Base-by-base conservation (phyloP, 1,140 invertebrate species). In the Anastrepha obliqua region DNA sequence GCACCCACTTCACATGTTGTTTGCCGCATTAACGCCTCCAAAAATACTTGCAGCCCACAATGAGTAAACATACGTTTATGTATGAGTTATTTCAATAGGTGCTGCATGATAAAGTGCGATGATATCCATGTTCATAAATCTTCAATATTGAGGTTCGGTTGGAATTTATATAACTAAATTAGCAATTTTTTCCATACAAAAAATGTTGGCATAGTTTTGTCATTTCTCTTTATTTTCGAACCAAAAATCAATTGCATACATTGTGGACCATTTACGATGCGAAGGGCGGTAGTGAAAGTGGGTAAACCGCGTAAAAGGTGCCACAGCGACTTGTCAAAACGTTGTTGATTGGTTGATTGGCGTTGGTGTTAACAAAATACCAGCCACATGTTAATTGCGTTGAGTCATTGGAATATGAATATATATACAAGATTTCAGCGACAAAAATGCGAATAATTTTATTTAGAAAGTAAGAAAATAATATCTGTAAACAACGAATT, bases 301-400 rank as follows among this genome's bases (percentile, higher is more conserved):
- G 51, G 74, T 78, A 78, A 78, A 55, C 44, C 5, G 74, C 44
- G 17, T 78, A 44, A 78, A 55, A 78, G 74, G 44, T 78, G 74
- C 9, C 47, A 78, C 39, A 55, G 7, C 74, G 74, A 51, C 67
- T 11, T 74, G 39, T 44, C 13, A 74, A 44, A 39, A 39, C 42
- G 6, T 78, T 55, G 47, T 78, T 78, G n/a, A 78, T 78, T 78
- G 47, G 15, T 51, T 55, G 44, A 51, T 51, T 78, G 51, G n/a
- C 44, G 74, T 20, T 78, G 47, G 44, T 17, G 39, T 78, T 62
- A 62, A 62, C 17, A 51, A 74, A 47, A 47, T 13, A 39, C 47
- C n/a, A 55, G 9, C 17, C n/a, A 9, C 5, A 39, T 29, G 74
- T 20, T 51, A n/a, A 9, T 74, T n/a, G 29, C 29, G 39, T 44